Conservation (phyloP, 2,113 vertebrate species). For the Rhadina sibilatrix region DNA sequence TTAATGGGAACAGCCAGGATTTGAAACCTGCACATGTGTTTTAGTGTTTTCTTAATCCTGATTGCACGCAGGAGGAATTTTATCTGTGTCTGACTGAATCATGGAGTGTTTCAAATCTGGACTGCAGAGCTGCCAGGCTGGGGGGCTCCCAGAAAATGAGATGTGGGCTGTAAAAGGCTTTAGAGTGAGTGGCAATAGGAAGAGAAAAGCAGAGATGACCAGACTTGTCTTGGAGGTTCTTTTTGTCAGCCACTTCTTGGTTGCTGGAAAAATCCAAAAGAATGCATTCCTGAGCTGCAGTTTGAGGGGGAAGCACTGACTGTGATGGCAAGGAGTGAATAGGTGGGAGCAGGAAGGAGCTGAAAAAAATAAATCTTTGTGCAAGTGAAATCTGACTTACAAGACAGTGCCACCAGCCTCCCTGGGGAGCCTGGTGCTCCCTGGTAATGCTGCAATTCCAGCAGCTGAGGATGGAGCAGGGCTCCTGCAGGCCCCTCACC, state of each 20-base stretch:
- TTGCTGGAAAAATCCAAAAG: background rate
- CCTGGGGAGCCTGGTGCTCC: background rate
- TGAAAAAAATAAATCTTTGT: background rate
- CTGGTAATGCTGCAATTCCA: background rate
- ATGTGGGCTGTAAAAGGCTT: background rate
- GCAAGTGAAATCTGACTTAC: background rate
- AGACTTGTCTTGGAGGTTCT: background rate
- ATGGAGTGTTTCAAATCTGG: accelerated
- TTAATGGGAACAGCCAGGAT: background rate
- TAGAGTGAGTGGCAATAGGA: background rate
- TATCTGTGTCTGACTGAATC: background rate
- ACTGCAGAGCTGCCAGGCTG: background rate
- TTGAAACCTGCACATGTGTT: background rate
- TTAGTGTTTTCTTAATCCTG: background rate
- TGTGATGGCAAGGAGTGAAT: background rate
- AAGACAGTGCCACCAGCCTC: background rate
- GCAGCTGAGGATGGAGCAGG: background rate
- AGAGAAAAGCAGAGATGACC: background rate
- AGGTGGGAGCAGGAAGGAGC: background rate
- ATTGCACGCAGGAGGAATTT: background rate
- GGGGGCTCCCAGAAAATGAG: background rate
- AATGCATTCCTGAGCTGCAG: background rate
- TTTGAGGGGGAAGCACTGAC: background rate
- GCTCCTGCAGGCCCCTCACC: background rate
- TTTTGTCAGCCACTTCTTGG: background rate